Conservation (phyloP, 2,888 invertebrate species). For the Adineta ricciae region DNA sequence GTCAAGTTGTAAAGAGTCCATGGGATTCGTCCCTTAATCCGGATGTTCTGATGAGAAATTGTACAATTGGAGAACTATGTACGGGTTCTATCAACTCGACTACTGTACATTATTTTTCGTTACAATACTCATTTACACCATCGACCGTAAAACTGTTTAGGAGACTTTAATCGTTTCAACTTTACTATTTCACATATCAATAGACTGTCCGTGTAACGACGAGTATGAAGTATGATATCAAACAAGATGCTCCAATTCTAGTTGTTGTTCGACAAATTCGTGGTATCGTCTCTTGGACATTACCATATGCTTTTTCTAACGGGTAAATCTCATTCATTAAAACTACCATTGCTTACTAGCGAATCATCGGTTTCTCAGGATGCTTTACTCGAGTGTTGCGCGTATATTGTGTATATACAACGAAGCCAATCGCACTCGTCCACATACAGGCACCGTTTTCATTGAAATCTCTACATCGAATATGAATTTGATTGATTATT, state of each 20-base stretch:
- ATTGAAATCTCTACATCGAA: constrained; percentile 1
- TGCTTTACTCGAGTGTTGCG: background rate
- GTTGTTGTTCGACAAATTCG: constrained; percentile 30
- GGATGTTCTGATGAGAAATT: background rate
- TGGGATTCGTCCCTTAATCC: background rate
- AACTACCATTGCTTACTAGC: too few relatives aligned
- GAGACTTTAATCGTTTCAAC: too few relatives aligned
- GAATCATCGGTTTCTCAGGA: background rate
- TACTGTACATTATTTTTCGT: background rate
- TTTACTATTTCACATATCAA: background rate
- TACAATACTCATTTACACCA: background rate
- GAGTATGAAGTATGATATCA: background rate
- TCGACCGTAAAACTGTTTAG: background rate
- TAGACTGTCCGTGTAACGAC: background rate
- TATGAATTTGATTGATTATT: background rate
- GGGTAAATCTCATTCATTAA: background rate
- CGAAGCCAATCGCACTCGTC: background rate
- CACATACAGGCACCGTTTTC: background rate
- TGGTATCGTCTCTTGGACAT: constrained; percentile 25
- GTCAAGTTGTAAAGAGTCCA: background rate
- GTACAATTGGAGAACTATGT: constrained; percentile 7
- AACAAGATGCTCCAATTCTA: constrained; percentile 20
- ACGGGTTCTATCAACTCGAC: background rate
- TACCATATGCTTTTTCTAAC: constrained; percentile 25
- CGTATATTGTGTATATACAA: background rate